Evolutionary conservation across 92 coral and sea anemone genomes (phyloP), one percentile per base, ranked within the genome.

Genomic region (Zoanthus sansibaricus): DNA sequence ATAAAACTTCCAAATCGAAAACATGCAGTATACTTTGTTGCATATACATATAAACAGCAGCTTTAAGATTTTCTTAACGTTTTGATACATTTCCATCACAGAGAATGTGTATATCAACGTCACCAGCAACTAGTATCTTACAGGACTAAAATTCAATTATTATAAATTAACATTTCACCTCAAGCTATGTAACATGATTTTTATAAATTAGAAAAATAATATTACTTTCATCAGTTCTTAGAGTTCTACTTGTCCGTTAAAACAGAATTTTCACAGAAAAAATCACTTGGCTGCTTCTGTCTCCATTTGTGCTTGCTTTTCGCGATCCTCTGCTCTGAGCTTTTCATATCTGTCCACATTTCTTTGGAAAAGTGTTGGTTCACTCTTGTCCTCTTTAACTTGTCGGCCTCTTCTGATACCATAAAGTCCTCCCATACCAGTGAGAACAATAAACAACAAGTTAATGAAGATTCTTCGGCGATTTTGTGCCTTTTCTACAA

Each of bases 401-500:
- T 82, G 90, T 21, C 90, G 56, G 30, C 94, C 94, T 73, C 78
- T 68, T 32, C 55, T 51, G 32, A 91, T 89, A 16, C 90, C 92
- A 46, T 73, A 91, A 4, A 83, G 75, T n/a, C 92, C 69, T 16
- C 94, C 94, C 87, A 55, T 52, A 17, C 82, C 76, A 58, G 94
- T 91, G 1, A 88, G 17, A 11, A 89, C 15, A 0, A 91, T 82
- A 73, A 90, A 88, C 70, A 76, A 25, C 86, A 91, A 17, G 76
- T 91, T 91, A 45, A 91, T 84, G 30, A 91, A 79, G 79, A 91
- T 91, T 10, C 94, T 82, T 54, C 94, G 76, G 62, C 94, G 86
- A 62, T 86, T 91, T 75, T 91, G 94, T 21, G 94, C 87, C 74
- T 91, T 91, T 74, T 91, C 94, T 49, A 91, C 48, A 3, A 91